Percentiles rank a stretch among this genome's conserved stretches.
phyloP scores from a whole-genome alignment of 1,140 invertebrate genomes.

The Meloidogyne hapla region DNA sequence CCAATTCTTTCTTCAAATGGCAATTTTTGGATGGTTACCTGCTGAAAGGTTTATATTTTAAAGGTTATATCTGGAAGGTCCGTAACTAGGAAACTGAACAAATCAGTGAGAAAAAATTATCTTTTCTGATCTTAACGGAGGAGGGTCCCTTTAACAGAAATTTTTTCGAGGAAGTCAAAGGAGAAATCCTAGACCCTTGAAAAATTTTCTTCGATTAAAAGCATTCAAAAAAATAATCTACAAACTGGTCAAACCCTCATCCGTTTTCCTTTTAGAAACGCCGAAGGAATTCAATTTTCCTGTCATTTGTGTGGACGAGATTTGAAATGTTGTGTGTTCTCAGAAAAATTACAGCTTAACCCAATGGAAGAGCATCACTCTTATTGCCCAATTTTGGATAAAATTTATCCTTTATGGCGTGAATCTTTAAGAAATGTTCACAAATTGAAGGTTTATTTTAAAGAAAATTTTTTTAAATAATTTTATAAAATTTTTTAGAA shows the following conservation, averaged over 20 bases:
- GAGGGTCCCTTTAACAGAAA: too few relatives aligned
- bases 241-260: neutral
- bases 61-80: neutral
- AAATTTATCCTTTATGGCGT: constrained; percentile 23
- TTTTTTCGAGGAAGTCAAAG: too few relatives aligned
- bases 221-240: too few relatives aligned
- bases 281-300: constrained; percentile 9
- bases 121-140: too few relatives aligned
- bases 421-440: constrained; percentile 24
- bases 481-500: constrained; percentile 12
- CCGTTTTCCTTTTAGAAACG: constrained; percentile 10
- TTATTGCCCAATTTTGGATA: constrained; percentile 11
- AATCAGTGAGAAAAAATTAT: too few relatives aligned
- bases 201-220: too few relatives aligned
- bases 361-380: constrained; percentile 32
- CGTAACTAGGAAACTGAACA: too few relatives aligned
- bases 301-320: constrained; percentile 23
- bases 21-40: constrained; percentile 35
- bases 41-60: constrained; percentile 12
- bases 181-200: too few relatives aligned
- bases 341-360: constrained; percentile 16
- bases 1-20: constrained; percentile 22
- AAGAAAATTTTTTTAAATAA: neutral
- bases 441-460: constrained; percentile 10
- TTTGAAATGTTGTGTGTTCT: constrained; percentile 23